Conservation (phyloP, 2,888 invertebrate species). For the Invenusta paracnida region DNA sequence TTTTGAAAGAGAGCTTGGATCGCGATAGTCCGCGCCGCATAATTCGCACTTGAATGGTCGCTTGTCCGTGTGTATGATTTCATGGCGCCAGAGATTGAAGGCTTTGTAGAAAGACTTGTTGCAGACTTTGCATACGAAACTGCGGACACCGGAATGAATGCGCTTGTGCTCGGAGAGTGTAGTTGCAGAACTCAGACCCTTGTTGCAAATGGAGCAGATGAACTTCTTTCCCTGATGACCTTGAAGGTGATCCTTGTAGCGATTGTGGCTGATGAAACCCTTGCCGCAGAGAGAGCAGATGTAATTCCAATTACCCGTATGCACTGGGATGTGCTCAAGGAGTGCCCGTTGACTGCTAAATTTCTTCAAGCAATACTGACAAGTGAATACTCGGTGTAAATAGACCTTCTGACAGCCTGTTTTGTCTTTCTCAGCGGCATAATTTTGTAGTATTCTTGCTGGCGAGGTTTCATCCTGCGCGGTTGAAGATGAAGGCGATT, state of each 20-base stretch:
- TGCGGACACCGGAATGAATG: background rate
- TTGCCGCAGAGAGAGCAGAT: background rate
- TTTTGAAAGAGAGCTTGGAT: background rate
- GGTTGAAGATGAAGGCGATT: background rate
- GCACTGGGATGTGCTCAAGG: background rate
- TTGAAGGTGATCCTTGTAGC: background rate
- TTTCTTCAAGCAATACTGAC: background rate
- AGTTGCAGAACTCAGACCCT: background rate
- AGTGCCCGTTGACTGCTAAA: background rate
- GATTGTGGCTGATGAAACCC: background rate
- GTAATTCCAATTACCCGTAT: background rate
- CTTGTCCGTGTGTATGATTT: background rate
- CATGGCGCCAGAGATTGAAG: conserved; percentile 3
- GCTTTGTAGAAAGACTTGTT: conserved; percentile 7
- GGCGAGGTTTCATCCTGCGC: background rate
- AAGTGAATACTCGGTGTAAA: background rate
- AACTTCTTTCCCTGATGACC: background rate
- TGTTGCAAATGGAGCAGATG: background rate
- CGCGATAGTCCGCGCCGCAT: background rate
- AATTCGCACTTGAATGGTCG: background rate
- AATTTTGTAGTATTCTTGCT: background rate
- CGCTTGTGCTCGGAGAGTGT: background rate
- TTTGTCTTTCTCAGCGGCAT: background rate
- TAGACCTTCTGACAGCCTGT: no score
- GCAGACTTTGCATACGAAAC: background rate